Percentiles rank a stretch among this genome's conserved stretches.
phyloP scores from a whole-genome alignment of 2,113 vertebrate species.

The Axis porcinus region DNA sequence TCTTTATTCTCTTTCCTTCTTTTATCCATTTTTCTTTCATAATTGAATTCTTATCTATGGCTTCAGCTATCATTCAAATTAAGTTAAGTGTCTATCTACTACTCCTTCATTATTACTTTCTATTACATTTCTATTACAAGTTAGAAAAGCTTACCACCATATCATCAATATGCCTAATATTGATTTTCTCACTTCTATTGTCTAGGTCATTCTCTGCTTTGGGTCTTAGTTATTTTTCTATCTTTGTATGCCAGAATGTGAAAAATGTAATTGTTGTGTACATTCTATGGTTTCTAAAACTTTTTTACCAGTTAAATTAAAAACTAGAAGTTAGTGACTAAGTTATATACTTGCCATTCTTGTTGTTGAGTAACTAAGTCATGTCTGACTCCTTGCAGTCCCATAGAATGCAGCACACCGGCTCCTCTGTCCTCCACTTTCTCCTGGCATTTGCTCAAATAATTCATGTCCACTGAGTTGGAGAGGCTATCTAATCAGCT shows the following conservation, averaged over 20 bases:
- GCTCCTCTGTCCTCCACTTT: neutral
- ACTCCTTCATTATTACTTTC: neutral
- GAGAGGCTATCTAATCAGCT: neutral
- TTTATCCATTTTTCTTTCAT: neutral
- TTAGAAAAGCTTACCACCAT: neutral
- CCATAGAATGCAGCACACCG: neutral
- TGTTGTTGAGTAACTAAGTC: neutral
- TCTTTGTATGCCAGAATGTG: neutral
- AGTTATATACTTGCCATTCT: neutral
- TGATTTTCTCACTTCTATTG: neutral
- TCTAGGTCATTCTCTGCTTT: neutral
- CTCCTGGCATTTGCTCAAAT: neutral
- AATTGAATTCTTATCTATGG: neutral
- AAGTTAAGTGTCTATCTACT: neutral
- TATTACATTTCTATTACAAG: neutral
- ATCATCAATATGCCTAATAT: neutral
- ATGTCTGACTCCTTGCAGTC: neutral
- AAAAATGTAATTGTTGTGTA: neutral
- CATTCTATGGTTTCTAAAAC: neutral
- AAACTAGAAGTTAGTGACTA: neutral
- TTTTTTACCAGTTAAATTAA: neutral
- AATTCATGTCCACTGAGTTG: neutral
- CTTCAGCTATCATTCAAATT: neutral
- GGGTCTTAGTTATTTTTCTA: neutral
- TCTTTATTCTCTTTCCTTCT: neutral